These are phyloP conservation scores for Pachypanchax playfairii DNA, from an alignment of 2,113 vertebrate species.

Conservation along the genomic window DNA sequence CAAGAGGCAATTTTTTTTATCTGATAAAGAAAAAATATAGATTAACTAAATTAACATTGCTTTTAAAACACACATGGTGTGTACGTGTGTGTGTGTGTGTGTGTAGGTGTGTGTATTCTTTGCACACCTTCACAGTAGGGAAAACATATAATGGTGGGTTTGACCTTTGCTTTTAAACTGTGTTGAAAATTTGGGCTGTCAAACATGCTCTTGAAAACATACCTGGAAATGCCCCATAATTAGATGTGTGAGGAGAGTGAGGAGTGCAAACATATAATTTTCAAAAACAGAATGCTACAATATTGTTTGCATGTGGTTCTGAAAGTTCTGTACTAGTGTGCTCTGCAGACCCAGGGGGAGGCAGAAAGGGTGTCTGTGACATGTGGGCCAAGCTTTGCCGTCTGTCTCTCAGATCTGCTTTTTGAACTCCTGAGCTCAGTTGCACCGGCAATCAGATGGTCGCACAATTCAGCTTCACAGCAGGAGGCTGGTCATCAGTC, in stretches of 20 bases:
- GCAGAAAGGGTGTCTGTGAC: slow-evolving; percentile 46
- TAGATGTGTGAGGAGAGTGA: not conserved
- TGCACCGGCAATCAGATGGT: slow-evolving; percentile 52
- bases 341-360: slow-evolving; percentile 51
- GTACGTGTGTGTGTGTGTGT: no score
- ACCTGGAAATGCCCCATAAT: not conserved
- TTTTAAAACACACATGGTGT: not conserved
- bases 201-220: not conserved
- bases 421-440: slow-evolving; percentile 57
- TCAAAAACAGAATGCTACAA: not conserved
- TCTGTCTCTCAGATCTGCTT: slow-evolving; percentile 57
- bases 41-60: not conserved
- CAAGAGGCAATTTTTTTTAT: not conserved
- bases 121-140: not conserved
- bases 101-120: no score
- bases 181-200: not conserved
- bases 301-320: not conserved
- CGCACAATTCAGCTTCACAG: slow-evolving; percentile 36
- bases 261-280: not conserved
- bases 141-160: not conserved
- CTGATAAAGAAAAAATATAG: not conserved
- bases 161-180: not conserved
- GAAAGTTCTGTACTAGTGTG: not conserved
- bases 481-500: slow-evolving; percentile 53
- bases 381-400: slow-evolving; percentile 53